Evolutionary conservation across 2,113 vertebrate genomes (phyloP), one percentile per base, ranked within the genome.

Genomic region (Carlito syrichta): DNA sequence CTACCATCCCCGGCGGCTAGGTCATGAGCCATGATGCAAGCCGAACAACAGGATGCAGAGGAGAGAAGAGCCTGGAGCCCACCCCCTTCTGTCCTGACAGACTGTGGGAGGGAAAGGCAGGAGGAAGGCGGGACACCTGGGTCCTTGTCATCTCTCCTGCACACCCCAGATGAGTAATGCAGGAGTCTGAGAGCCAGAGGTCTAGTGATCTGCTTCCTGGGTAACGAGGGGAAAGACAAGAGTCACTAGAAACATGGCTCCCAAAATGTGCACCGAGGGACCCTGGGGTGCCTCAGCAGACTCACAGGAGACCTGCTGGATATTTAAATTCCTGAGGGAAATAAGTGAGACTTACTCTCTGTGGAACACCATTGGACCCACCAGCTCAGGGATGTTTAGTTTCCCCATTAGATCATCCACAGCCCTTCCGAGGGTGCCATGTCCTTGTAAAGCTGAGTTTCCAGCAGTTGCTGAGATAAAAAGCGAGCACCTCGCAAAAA

Each of bases 91-190:
- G 27, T 68, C 81, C 77, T 3, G 2, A 95, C 43, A 82, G 60
- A n/a, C 0, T 0, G 10, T 25, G 22, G 48, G 11, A 4, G 5
- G 43, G 25, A 10, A 48, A 1, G 2, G 5, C 16, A 48, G 40
- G 40, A n/a, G 25, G 58, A n/a, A 30, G 16, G 30, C 9, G 2
- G 11, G 19, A 25, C 56, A 30, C 3, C 32, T 13, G 63, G 60
- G 8, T n/a, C 56, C 40, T 38, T 17, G 2, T 35, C 30, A 8
- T 22, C 83, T 43, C 60, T 83, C 73, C 78, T 45, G 8, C n/a
- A 16, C 17, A 43, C 9, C 17, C 25, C 30, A 10, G 13, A 50
- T 30, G 30, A 5, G 23, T 5, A 8, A n/a, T 0, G 14, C 0
- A 35, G 58, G 50, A 45, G 23, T 23, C 73, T 77, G 50, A 68